phyloP scores from a whole-genome alignment of 2,113 vertebrate species.

The Capreolus pygargus region DNA sequence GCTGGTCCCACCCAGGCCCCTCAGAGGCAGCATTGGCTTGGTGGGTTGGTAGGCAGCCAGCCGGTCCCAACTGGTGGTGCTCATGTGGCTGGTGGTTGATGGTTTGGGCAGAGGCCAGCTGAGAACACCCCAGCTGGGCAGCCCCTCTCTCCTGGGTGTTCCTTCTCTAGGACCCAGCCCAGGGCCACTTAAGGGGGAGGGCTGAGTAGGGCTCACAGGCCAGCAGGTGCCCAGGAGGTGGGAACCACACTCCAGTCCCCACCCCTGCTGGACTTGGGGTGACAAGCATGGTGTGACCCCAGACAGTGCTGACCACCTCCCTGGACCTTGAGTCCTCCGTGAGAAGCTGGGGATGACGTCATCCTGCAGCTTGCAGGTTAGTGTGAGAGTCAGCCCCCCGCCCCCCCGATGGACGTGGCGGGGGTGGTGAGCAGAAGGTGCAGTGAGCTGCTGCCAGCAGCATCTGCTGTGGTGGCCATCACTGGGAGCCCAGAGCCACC shows the following conservation, averaged over 20 bases:
- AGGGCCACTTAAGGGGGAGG: background rate
- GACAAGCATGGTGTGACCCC: background rate
- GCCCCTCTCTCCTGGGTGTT: background rate
- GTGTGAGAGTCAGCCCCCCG: rapidly evolving
- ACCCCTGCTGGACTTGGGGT: rapidly evolving
- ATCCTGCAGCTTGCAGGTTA: background rate
- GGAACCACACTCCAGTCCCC: background rate
- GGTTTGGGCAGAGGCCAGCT: background rate
- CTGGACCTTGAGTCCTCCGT: background rate
- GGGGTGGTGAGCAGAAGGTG: background rate
- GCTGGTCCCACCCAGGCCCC: background rate
- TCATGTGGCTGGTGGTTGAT: background rate
- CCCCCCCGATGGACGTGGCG: rapidly evolving
- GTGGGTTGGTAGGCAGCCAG: rapidly evolving
- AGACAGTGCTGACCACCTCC: background rate
- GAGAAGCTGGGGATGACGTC: background rate
- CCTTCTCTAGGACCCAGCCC: background rate
- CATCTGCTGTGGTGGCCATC: rapidly evolving
- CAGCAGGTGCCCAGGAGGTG: background rate
- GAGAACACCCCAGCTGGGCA: background rate
- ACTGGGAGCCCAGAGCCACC: rapidly evolving
- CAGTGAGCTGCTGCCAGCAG: background rate
- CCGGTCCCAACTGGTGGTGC: too few relatives aligned
- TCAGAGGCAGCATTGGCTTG: background rate
- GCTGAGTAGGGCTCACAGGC: background rate